Percentiles rank a stretch among this genome's conserved stretches.
Conservation (phyloP, 2,888 invertebrate species). For the Sthenelais limicola region DNA sequence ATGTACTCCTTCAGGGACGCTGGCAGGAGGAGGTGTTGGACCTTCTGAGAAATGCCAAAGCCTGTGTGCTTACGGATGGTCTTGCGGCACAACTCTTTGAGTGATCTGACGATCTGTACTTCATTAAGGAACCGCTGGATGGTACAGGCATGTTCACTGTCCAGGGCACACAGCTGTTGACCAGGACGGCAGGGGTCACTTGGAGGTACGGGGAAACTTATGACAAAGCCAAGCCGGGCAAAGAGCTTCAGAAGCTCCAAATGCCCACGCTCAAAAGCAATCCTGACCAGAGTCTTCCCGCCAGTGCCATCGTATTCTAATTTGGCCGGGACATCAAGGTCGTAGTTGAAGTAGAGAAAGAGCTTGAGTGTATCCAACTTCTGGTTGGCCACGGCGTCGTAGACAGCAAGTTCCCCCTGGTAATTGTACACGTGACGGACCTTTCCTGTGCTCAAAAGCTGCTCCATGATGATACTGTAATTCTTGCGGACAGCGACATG, state of each 20-base stretch:
- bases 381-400: conserved; percentile 69
- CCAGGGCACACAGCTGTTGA: conserved; percentile 52
- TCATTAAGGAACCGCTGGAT: conserved; percentile 63
- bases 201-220: conserved; percentile 40
- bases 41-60: conserved; percentile 64
- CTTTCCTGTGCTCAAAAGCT: conserved; percentile 65
- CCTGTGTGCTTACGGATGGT: conserved; percentile 67
- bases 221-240: conserved; percentile 65
- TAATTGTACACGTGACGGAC: conserved; percentile 70
- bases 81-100: conserved; percentile 68
- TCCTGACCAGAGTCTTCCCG: conserved; percentile 57
- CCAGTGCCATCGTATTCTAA: conserved; percentile 65
- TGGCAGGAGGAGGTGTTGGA: conserved; percentile 65
- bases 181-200: conserved; percentile 12
- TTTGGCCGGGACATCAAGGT: conserved; percentile 69
- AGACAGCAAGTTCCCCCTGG: conserved; percentile 70
- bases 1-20: conserved; percentile 68
- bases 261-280: conserved; percentile 69
- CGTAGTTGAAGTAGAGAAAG: conserved; percentile 70
- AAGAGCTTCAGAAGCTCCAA: conserved; percentile 68
- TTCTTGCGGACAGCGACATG: conserved; percentile 71
- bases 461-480: conserved; percentile 68
- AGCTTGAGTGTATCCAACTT: conserved; percentile 67
- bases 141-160: conserved; percentile 61
- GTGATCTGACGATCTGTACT: conserved; percentile 65